Evolutionary conservation across 1,140 invertebrate species (phyloP), one percentile per base, ranked within the genome.

Genomic region (Acromyrmex echinatior): DNA sequence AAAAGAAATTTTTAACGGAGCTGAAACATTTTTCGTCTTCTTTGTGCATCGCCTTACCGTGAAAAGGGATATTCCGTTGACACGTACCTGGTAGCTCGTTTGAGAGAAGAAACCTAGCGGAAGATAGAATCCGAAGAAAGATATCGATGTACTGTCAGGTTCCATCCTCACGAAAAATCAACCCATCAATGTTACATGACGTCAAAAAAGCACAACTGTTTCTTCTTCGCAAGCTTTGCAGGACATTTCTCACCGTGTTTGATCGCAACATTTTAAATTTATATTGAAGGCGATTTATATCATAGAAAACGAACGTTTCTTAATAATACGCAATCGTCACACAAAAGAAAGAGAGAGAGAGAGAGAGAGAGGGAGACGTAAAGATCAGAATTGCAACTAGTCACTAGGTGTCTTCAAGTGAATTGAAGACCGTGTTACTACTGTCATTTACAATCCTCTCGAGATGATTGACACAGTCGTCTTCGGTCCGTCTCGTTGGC

Each of bases 1-100:
- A n/a, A 62, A 21, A n/a, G 49, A 80, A 73, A 53, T 86, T 84
- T 87, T 68, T 84, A 86, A 84, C 73, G 68, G 31, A 65, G 63
- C 58, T 78, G 53, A 89, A 91, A 91, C 82, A 76, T 87, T 91
- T 89, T 86, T 88, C 65, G 16, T 16, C n/a, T 28, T 60, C 85
- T 88, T 87, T 79, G 51, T 76, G 71, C 21, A 16, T n/a, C 14
- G n/a, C 35, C 60, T 25, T 7, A 62, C 58, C 53, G 31, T 85
- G 84, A 85, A 80, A 84, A 78, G 60, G 78, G 81, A 89, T 89
- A 89, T 89, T 86, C 74, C 71, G 78, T 82, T 87, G 85, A 87
- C 74, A 77, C 74, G 51, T 74, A 70, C 10, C 62, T 28, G 62
- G n/a, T 53, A 70, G 68, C 58, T 86, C 66, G 77, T 87, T 88